Base-by-base conservation (phyloP, 2,888 invertebrate genomes). In the Brenthis daphne region DNA sequence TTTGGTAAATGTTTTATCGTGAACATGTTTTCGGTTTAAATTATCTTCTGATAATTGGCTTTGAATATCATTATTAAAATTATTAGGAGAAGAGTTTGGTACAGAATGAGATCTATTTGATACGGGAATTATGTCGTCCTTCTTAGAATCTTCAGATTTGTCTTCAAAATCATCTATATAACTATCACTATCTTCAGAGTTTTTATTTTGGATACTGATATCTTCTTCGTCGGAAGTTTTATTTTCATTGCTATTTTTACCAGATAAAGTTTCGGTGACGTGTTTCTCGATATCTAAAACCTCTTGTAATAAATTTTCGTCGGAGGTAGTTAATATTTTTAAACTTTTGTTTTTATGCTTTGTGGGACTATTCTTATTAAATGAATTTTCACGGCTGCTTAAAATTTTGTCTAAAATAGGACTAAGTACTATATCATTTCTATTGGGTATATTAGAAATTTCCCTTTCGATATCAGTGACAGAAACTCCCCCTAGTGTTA, bases 161-260 rank as follows among this genome's bases (percentile, higher is more conserved):
- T 89, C 89, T 76, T 93, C 93, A 76, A 93, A 93, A 77, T 93
- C 93, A 76, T 93, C 93, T 63, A 76, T 86, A 73, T 93, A 93
- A 67, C 87, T 92, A 57, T 87, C 84, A 73, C 82, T 71, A 37
- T 74, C 84, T 53, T 77, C 80, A 33, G 74, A 74, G 57, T 75
- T 78, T 50, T 78, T 77, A 33, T 71, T 64, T 51, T 80, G 77
- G 70, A 74, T 81, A 53, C 76, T 78, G 20, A 75, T 69, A 51
- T 74, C 63, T 68, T 76, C 77, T 16, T 60, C 61, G 33, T 74
- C 71, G 48, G 11, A 43, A 43, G 74, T 54, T 65, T 75, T 66
- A 63, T 79, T 77, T 20, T 65, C 43, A 48, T 74, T 73, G 53
- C 77, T 76, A 53, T 77, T 65, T 71, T 82, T 85, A 71, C 85